Percentiles rank a stretch among this genome's conserved stretches.
Evolutionary conservation across 2,797 vertebrate genomes (phyloP).

Genomic region (Yasuhikotakia modesta): DNA sequence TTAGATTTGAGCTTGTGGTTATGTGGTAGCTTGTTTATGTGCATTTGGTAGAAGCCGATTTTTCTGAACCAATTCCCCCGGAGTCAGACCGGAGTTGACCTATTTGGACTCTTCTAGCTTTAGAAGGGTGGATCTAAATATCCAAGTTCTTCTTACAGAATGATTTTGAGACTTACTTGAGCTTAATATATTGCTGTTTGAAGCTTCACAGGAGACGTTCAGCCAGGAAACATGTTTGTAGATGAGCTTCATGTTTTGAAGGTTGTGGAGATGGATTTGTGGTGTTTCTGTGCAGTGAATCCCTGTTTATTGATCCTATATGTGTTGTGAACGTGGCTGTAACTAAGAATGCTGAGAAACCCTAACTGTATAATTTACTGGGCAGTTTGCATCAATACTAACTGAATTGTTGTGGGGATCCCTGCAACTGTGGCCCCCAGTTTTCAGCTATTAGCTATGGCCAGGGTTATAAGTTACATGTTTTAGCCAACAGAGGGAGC

Average conservation of each 20-base stretch:
- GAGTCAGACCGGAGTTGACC: neutral
- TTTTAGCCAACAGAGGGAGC: slow-evolving; percentile 49
- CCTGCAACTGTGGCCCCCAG: neutral
- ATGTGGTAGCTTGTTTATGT: slow-evolving; percentile 42
- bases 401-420: slow-evolving; percentile 51
- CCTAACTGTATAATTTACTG: neutral
- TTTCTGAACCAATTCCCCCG: slow-evolving; percentile 38
- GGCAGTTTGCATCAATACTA: slow-evolving; percentile 40
- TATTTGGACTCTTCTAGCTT: slow-evolving; percentile 25
- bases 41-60: slow-evolving; percentile 49
- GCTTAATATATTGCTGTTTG: neutral
- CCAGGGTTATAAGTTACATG: neutral
- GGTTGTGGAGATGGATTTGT: slow-evolving; percentile 22
- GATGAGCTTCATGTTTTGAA: slow-evolving; percentile 10
- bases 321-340: slow-evolving; percentile 50
- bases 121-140: slow-evolving; percentile 11
- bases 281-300: slow-evolving; percentile 56
- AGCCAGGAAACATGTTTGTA: slow-evolving; percentile 4
- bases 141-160: slow-evolving; percentile 9
- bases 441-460: neutral
- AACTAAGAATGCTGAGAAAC: neutral
- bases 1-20: slow-evolving; percentile 43
- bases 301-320: slow-evolving; percentile 77
- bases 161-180: slow-evolving; percentile 34
- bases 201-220: slow-evolving; percentile 21